Evolutionary conservation across 2,888 invertebrate species (phyloP).

Genomic region (Leptopilina syphax): DNA sequence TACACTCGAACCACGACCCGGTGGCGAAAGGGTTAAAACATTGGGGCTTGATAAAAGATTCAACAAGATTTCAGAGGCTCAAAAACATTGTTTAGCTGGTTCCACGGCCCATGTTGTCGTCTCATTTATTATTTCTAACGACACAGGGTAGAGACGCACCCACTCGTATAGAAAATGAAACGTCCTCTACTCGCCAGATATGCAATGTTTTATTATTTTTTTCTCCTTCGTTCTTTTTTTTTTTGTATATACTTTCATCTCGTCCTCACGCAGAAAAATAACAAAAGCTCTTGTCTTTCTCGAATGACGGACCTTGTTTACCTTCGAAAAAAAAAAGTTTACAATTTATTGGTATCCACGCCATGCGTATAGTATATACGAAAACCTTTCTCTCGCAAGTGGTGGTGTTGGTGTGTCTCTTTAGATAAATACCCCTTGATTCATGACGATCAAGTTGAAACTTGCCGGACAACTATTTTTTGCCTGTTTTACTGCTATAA

Average conservation of each 20-base stretch:
- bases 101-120: conserved; percentile 64
- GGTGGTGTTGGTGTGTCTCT: neutral
- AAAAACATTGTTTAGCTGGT: conserved; percentile 70
- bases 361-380: too few species aligned
- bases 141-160: conserved; percentile 65
- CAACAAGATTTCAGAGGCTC: conserved; percentile 69
- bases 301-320: neutral
- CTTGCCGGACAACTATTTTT: conserved; percentile 16
- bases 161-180: conserved; percentile 48
- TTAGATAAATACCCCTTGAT: conserved; percentile 7
- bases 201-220: neutral
- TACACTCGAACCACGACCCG: conserved; percentile 42
- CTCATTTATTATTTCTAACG: conserved; percentile 70
- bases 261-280: conserved; percentile 34
- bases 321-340: neutral
- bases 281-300: conserved; percentile 45
- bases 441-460: neutral
- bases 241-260: conserved; percentile 6
- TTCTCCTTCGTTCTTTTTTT: neutral
- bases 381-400: too few species aligned
- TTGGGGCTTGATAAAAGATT: conserved; percentile 68
- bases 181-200: conserved; percentile 33
- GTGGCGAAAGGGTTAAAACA: conserved; percentile 69
- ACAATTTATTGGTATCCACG: neutral
- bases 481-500: neutral